Conservation (phyloP, 2,113 vertebrate species). For the Orthonyx spaldingii region DNA sequence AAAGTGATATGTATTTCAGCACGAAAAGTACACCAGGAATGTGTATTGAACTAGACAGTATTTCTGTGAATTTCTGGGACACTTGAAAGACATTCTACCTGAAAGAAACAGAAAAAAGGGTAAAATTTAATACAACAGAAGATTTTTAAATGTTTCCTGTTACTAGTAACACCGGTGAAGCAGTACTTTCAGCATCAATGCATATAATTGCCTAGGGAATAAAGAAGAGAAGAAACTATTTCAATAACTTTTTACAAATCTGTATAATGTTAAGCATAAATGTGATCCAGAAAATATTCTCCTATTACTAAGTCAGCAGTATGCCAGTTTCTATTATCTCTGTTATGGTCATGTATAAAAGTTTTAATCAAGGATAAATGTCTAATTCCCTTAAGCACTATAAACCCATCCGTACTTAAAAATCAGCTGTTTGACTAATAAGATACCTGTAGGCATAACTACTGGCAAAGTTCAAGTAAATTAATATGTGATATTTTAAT, state of each 20-base stretch:
- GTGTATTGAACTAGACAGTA: background rate
- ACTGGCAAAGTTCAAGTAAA: background rate
- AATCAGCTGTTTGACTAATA: background rate
- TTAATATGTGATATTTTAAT: background rate
- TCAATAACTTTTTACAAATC: background rate
- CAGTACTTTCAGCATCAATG: background rate
- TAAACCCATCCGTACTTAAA: background rate
- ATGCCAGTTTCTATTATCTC: background rate
- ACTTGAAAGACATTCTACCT: background rate
- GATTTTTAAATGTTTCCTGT: background rate
- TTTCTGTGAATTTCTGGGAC: background rate
- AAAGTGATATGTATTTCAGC: background rate
- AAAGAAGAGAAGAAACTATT: background rate
- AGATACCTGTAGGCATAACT: background rate
- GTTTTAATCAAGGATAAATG: constrained; percentile 2
- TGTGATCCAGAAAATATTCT: background rate
- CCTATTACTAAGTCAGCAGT: background rate
- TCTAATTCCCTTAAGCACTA: background rate
- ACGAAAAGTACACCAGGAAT: background rate
- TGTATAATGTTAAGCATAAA: background rate
- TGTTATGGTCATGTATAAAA: background rate
- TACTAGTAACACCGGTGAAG: background rate
- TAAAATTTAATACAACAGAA: background rate
- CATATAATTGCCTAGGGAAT: background rate
- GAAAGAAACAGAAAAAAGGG: background rate